Percentiles rank a stretch among this genome's conserved stretches.
Conservation (phyloP, 2,113 vertebrate species). For the Helogale parvula region DNA sequence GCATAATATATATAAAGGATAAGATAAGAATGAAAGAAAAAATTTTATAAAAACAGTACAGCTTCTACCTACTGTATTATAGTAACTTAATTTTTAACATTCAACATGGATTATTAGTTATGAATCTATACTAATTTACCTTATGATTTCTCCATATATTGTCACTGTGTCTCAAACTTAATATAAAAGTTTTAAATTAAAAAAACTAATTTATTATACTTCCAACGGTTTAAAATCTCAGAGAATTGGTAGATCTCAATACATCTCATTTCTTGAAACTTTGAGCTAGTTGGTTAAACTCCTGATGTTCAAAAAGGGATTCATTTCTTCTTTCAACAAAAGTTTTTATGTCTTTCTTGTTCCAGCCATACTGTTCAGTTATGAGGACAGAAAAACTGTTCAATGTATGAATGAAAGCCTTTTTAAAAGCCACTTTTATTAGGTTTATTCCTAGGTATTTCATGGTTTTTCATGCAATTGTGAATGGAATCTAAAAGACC, state of each 20-base stretch:
- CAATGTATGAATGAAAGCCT: not conserved
- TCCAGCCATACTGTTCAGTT: not conserved
- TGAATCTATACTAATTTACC: not conserved
- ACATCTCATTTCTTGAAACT: not conserved
- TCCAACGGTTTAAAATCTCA: not conserved
- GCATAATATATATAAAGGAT: not conserved
- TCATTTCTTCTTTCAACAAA: not conserved
- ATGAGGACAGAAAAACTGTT: not conserved
- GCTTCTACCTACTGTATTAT: not conserved
- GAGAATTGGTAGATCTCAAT: not conserved
- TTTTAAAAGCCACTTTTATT: not conserved
- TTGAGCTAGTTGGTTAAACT: not conserved
- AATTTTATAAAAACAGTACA: not conserved
- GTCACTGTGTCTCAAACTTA: not conserved
- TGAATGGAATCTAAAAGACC: no score
- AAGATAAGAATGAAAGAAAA: conserved; percentile 7
- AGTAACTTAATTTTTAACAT: not conserved
- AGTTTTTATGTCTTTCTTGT: not conserved
- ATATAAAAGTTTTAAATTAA: not conserved
- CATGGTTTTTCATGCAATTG: no score
- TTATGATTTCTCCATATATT: not conserved
- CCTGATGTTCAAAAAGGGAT: not conserved
- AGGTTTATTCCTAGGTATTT: no score
- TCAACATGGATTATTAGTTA: not conserved
- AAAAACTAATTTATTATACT: not conserved